These are phyloP conservation scores for Thaleichthys pacificus DNA, from an alignment of 2,797 vertebrate species.

Conservation along the genomic window DNA sequence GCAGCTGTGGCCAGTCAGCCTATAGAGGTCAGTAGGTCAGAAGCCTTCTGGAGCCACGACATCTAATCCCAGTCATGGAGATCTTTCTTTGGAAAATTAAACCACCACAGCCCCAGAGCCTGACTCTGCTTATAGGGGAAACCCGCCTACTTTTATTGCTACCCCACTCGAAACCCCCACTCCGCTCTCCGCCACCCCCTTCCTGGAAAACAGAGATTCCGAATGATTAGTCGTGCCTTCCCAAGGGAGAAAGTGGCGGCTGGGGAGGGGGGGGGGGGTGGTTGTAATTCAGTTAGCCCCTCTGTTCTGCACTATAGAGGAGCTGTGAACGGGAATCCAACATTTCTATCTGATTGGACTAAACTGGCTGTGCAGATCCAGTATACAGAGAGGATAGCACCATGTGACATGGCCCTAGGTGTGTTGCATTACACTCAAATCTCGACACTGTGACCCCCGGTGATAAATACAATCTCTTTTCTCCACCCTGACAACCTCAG, in stretches of 20 bases:
- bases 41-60: constrained; percentile 54
- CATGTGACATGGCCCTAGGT: constrained; percentile 41
- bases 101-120: constrained; percentile 21
- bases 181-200: constrained; percentile 21
- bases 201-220: constrained; percentile 61
- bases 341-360: constrained; percentile 58
- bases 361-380: constrained; percentile 47
- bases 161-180: constrained; percentile 1
- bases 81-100: constrained; percentile 52
- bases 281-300: constrained; percentile 77
- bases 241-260: constrained; percentile 42
- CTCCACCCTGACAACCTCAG: constrained; percentile 28
- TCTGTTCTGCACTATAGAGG: constrained; percentile 60
- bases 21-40: constrained; percentile 58
- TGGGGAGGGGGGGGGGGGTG: constrained; percentile 42
- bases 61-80: constrained; percentile 57
- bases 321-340: constrained; percentile 51
- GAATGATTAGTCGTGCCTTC: constrained; percentile 69
- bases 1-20: constrained; percentile 54
- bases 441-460: constrained; percentile 22
- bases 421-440: constrained; percentile 44
- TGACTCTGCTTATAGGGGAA: constrained; percentile 34
- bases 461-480: constrained; percentile 28
- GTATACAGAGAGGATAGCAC: constrained; percentile 36
- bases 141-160: constrained; percentile 10